Conservation (phyloP, 1,140 invertebrate genomes). For the Drosophila ohnishii region DNA sequence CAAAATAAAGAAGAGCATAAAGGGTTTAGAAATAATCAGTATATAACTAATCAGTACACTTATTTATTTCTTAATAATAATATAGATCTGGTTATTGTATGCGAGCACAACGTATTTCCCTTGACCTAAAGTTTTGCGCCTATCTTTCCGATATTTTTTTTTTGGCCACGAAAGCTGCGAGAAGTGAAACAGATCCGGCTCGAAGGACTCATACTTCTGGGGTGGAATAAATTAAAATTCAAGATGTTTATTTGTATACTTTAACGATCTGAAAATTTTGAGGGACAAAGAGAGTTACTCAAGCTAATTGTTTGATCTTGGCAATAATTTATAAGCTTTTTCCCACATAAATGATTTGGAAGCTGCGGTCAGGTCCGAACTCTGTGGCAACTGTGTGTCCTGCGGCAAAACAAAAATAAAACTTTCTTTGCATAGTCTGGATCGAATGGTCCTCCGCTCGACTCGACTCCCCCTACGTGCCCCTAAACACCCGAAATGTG, state of each 20-base stretch:
- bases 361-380: conserved; percentile 5
- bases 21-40: too few relatives aligned
- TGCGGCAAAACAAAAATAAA: conserved; percentile 42
- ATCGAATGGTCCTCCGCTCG: neutral
- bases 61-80: too few relatives aligned
- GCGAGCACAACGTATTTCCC: neutral
- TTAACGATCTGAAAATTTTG: neutral
- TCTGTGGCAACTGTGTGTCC: conserved; percentile 12
- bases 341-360: conserved; percentile 19
- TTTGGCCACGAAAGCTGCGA: too few relatives aligned
- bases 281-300: neutral
- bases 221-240: neutral
- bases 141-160: neutral
- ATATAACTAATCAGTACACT: too few relatives aligned
- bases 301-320: neutral
- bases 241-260: neutral
- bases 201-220: neutral
- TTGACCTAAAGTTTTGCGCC: neutral
- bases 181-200: neutral
- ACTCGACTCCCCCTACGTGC: neutral
- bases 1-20: neutral
- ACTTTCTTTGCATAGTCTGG: conserved; percentile 63
- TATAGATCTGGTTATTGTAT: neutral
- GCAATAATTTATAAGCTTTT: neutral
- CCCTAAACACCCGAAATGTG: conserved; percentile 27